Evolutionary conservation across 2,797 vertebrate genomes (phyloP).

Genomic region (Phrynocephalus guinanensis): DNA sequence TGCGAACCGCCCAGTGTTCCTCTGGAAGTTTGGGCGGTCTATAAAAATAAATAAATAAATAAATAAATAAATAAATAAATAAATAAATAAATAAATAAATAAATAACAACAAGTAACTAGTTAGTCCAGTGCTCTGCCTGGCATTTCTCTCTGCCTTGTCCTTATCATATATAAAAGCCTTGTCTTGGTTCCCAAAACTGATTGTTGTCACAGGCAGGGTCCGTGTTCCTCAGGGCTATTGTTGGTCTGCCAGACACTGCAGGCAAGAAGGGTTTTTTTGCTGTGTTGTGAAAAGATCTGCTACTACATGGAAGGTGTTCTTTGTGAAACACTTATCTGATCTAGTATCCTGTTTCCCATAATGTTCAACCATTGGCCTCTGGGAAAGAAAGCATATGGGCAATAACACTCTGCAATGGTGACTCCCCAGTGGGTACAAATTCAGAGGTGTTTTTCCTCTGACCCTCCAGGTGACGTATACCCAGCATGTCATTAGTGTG

Average conservation of each 20-base stretch:
- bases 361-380: background rate
- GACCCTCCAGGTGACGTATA: background rate
- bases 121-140: background rate
- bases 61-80: no score
- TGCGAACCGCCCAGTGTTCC: no score
- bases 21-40: no score
- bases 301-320: background rate
- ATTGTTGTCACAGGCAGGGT: background rate
- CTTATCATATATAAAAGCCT: background rate
- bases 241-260: background rate
- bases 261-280: background rate
- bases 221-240: background rate
- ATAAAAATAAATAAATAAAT: no score
- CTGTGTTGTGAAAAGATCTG: background rate
- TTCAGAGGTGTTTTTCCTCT: background rate
- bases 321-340: no score
- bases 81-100: no score
- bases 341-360: background rate
- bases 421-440: background rate
- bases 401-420: background rate
- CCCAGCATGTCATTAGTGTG: background rate
- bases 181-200: conserved; percentile 2
- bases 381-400: background rate
- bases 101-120: background rate
- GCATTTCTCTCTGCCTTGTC: background rate